phyloP scores from a whole-genome alignment of 2,888 invertebrate species.

The Labia minor region DNA sequence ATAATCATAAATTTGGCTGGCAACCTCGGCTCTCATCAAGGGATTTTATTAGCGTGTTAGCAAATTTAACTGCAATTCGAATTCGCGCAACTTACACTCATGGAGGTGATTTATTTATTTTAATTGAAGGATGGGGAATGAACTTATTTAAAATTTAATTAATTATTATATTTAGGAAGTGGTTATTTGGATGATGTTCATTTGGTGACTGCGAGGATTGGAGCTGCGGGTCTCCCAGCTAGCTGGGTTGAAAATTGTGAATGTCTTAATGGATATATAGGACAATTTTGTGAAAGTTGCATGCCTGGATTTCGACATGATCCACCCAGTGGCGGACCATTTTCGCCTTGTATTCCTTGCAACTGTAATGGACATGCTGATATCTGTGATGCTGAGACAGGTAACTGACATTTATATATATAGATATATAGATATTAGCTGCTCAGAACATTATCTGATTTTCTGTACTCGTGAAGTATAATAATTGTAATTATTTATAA shows the following conservation, averaged over 20 bases:
- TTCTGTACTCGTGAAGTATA: too few species aligned
- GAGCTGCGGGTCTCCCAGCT: slow-evolving; percentile 66
- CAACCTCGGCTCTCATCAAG: slow-evolving; percentile 76
- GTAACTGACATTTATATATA: slow-evolving; percentile 39
- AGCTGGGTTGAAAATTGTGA: slow-evolving; percentile 91
- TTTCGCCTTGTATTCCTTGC: slow-evolving; percentile 89
- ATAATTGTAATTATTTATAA: too few species aligned
- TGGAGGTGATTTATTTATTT: slow-evolving; percentile 45
- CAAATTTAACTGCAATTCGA: slow-evolving; percentile 87
- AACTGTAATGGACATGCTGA: slow-evolving; percentile 95
- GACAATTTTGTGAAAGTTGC: slow-evolving; percentile 96
- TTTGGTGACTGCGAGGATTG: slow-evolving; percentile 76
- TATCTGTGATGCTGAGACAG: slow-evolving; percentile 90
- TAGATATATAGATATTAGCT: too few species aligned
- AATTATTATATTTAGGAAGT: slow-evolving; percentile 48
- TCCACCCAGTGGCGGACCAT: slow-evolving; percentile 83
- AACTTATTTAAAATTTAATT: too few species aligned
- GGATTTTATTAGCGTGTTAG: slow-evolving; percentile 83
- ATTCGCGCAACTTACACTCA: slow-evolving; percentile 84
- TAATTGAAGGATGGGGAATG: too few species aligned
- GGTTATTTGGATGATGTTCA: slow-evolving; percentile 85
- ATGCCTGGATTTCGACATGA: slow-evolving; percentile 89
- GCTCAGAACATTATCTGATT: too few species aligned
- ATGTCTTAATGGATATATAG: slow-evolving; percentile 76
- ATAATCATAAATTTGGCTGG: slow-evolving; percentile 88